phyloP scores from a whole-genome alignment of 1,140 invertebrate genomes.

The Heliconius hewitsoni region DNA sequence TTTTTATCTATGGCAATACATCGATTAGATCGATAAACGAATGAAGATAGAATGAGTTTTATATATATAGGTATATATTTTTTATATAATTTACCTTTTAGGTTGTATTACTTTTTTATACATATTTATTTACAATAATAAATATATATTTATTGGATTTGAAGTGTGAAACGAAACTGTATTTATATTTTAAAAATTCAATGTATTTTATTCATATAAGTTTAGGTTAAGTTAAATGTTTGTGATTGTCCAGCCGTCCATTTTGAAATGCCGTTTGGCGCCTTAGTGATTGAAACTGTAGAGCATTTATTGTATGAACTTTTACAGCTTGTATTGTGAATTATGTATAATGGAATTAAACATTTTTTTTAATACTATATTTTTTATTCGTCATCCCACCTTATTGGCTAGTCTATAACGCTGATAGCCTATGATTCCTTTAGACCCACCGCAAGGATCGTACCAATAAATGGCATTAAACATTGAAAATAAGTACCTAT shows the following conservation, averaged over 20 bases:
- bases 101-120: slow-evolving; percentile 5
- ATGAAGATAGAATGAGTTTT: neutral
- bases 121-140: neutral
- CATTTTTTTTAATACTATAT: neutral
- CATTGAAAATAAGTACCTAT: too few species aligned
- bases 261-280: slow-evolving; percentile 25
- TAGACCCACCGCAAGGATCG: too few species aligned
- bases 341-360: neutral
- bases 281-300: neutral
- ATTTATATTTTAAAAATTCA: neutral
- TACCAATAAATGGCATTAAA: too few species aligned
- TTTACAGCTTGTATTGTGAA: neutral
- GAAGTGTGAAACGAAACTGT: neutral
- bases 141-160: neutral
- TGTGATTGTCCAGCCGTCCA: slow-evolving; percentile 44
- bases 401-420: too few species aligned
- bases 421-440: too few species aligned
- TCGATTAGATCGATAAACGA: neutral
- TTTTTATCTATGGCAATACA: neutral
- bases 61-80: neutral
- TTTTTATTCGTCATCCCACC: neutral
- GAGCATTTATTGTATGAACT: slow-evolving; percentile 1
- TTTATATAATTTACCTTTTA: neutral
- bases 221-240: slow-evolving; percentile 30
- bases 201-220: neutral